phyloP scores from a whole-genome alignment of 2,113 vertebrate genomes.

The Mobula hypostoma region DNA sequence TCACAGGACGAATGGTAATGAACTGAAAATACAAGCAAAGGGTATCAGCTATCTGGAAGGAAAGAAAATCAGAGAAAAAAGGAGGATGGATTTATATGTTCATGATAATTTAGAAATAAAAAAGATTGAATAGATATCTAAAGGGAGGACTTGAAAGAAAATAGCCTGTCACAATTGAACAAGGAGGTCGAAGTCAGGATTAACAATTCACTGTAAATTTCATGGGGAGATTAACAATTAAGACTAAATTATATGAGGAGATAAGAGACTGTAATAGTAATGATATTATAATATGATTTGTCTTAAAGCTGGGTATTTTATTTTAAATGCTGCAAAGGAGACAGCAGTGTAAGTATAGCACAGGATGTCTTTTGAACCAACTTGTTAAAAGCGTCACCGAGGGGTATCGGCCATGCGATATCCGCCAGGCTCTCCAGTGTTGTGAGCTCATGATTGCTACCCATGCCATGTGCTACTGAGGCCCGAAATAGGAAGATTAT shows the following conservation, averaged over 20 bases:
- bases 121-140: background rate
- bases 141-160: background rate
- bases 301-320: background rate
- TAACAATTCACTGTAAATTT: background rate
- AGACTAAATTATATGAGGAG: background rate
- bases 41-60: background rate
- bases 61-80: background rate
- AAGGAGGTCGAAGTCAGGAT: background rate
- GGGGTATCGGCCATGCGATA: too few species aligned
- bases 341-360: background rate
- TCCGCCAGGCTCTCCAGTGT: too few species aligned
- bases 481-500: too few species aligned
- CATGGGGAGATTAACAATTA: background rate
- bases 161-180: background rate
- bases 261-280: background rate
- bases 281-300: background rate
- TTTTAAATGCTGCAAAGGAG: background rate
- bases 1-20: background rate
- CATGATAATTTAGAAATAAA: background rate
- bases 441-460: too few species aligned
- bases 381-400: background rate
- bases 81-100: background rate
- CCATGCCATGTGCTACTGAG: too few species aligned
- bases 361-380: background rate
- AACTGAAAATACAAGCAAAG: background rate